Percentiles rank a stretch among this genome's conserved stretches.
These are phyloP conservation scores for Ruditapes philippinarum DNA, from an alignment of 1,140 invertebrate genomes.

Conservation along the genomic window DNA sequence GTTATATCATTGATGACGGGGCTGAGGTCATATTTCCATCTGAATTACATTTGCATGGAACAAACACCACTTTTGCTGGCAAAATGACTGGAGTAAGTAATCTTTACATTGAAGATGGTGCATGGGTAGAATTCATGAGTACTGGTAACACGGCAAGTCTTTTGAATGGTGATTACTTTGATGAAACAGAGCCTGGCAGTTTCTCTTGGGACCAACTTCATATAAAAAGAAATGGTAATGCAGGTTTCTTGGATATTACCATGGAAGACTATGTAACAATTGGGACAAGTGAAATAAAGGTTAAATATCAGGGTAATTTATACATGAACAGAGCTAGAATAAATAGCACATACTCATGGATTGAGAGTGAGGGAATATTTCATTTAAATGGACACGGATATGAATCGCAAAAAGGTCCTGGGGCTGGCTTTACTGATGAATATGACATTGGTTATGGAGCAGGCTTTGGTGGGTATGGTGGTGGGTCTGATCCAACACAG, in stretches of 20 bases:
- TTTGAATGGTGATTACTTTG: slow-evolving; percentile 71
- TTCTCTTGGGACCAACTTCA: slow-evolving; percentile 74
- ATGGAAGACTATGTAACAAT: slow-evolving; percentile 62
- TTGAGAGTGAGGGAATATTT: slow-evolving; percentile 78
- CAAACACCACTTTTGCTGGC: slow-evolving; percentile 77
- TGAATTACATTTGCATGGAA: slow-evolving; percentile 79
- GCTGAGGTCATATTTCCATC: slow-evolving; percentile 78
- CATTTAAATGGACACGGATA: slow-evolving; percentile 77
- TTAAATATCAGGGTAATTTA: slow-evolving; percentile 77
- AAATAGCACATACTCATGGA: slow-evolving; percentile 74
- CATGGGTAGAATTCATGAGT: slow-evolving; percentile 70
- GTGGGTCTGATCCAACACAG: slow-evolving; percentile 59
- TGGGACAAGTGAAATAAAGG: slow-evolving; percentile 71
- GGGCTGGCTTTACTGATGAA: slow-evolving; percentile 69
- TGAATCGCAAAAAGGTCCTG: slow-evolving; percentile 67
- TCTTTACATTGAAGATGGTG: slow-evolving; percentile 73
- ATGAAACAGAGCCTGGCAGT: slow-evolving; percentile 70
- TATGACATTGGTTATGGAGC: slow-evolving; percentile 75
- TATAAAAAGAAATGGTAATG: slow-evolving; percentile 69
- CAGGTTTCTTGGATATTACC: slow-evolving; percentile 73
- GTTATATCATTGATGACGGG: slow-evolving; percentile 77
- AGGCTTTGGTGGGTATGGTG: slow-evolving; percentile 79
- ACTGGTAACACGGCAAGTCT: slow-evolving; percentile 79
- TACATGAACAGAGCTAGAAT: slow-evolving; percentile 78
- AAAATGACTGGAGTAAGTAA: slow-evolving; percentile 75